Conservation (phyloP, 1,140 invertebrate genomes). For the Achatina immaculata region DNA sequence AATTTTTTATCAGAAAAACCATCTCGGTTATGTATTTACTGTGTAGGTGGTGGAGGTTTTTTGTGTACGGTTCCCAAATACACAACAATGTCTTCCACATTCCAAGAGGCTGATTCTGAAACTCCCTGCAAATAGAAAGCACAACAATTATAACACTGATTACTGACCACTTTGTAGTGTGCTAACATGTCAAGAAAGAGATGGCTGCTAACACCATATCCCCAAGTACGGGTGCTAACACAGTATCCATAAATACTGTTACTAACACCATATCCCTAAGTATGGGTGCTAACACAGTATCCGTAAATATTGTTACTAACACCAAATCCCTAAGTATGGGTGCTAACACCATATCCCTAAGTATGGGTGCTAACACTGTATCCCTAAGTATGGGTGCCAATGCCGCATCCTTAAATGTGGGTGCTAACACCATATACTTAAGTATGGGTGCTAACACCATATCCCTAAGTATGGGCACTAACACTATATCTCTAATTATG, state of each 20-base stretch:
- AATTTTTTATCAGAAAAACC: too few species aligned
- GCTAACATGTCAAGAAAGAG: not conserved
- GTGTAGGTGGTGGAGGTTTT: conserved; percentile 33
- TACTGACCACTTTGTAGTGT: too few species aligned
- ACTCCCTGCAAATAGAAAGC: not conserved
- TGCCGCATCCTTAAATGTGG: too few species aligned
- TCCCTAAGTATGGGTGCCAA: too few species aligned
- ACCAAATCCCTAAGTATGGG: not conserved
- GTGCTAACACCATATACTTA: too few species aligned
- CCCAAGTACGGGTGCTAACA: not conserved
- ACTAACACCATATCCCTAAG: too few species aligned
- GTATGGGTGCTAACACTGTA: too few species aligned
- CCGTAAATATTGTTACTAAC: not conserved
- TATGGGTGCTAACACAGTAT: not conserved
- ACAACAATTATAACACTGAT: not conserved
- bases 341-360: too few species aligned
- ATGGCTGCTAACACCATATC: not conserved
- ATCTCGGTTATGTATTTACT: too few species aligned
- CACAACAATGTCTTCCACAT: conserved; percentile 47
- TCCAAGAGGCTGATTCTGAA: conserved; percentile 39
- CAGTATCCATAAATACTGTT: not conserved
- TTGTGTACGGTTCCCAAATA: conserved; percentile 46
- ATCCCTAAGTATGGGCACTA: too few species aligned
- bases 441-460: too few species aligned
- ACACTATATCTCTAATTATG: too few species aligned